A percentile compares a stretch with the other conserved stretches of the same genome.
Evolutionary conservation across 2,888 invertebrate genomes (phyloP).

Genomic region (Drosophila nr. perissopoda): DNA sequence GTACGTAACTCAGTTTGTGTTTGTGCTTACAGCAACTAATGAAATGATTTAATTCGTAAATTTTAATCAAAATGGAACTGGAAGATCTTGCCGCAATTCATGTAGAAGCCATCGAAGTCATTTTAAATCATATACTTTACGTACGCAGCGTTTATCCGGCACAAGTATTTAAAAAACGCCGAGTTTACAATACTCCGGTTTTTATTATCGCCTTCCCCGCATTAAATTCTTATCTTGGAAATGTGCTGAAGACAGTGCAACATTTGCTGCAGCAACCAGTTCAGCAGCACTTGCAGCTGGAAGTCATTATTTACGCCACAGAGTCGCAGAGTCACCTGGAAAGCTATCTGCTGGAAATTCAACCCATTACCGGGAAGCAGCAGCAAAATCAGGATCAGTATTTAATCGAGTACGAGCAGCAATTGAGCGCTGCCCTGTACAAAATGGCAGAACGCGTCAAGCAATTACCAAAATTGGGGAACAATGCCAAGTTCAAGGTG

Average conservation of each 20-base stretch:
- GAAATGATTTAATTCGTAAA: slow-evolving; percentile 5
- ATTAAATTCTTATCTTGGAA: slow-evolving; percentile 78
- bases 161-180: slow-evolving; percentile 82
- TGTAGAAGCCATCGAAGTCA: slow-evolving; percentile 83
- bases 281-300: slow-evolving; percentile 64
- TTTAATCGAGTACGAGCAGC: slow-evolving; percentile 82
- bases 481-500: slow-evolving; percentile 76
- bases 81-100: slow-evolving; percentile 68
- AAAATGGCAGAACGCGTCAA: slow-evolving; percentile 79
- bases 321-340: slow-evolving; percentile 52
- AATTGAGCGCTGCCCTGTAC: slow-evolving; percentile 76
- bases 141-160: slow-evolving; percentile 81
- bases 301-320: slow-evolving; percentile 76
- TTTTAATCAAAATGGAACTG: slow-evolving; percentile 26
- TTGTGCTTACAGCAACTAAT: neutral
- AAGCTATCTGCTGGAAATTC: slow-evolving; percentile 60
- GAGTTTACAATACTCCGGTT: slow-evolving; percentile 82
- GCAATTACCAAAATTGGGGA: slow-evolving; percentile 68
- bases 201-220: slow-evolving; percentile 82
- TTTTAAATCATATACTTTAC: slow-evolving; percentile 82
- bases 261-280: slow-evolving; percentile 64
- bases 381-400: slow-evolving; percentile 65
- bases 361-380: neutral
- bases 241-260: slow-evolving; percentile 72
- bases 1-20: neutral